Conservation (phyloP, 37 sponge, comb jelly and placozoan genomes). For the Amphimedon queenslandica region DNA sequence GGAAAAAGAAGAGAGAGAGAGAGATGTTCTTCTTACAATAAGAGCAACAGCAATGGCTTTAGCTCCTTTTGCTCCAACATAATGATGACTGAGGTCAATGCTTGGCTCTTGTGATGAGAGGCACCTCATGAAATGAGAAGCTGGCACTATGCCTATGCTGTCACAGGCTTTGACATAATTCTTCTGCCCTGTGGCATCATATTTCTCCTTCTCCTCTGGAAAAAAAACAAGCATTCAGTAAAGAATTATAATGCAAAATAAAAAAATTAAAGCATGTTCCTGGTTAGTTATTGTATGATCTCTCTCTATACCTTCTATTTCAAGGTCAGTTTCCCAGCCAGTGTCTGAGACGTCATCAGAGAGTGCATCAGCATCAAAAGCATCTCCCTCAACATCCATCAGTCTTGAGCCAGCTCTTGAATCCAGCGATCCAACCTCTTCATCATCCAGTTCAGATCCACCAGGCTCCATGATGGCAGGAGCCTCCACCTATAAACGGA, state of each 20-base stretch:
- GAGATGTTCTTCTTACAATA: slow-evolving; percentile 53
- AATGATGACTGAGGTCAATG: slow-evolving; percentile 84
- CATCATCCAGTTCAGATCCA: too few relatives aligned
- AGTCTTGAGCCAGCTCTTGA: not conserved
- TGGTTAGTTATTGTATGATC: too few relatives aligned
- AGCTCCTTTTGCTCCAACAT: slow-evolving; percentile 90
- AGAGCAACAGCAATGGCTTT: slow-evolving; percentile 89
- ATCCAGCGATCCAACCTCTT: not conserved
- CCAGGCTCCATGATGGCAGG: too few relatives aligned
- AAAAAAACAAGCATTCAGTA: not conserved
- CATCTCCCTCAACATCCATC: not conserved
- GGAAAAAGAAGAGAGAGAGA: not conserved
- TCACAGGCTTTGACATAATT: slow-evolving; percentile 77
- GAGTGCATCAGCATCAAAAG: not conserved
- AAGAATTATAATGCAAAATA: not conserved
- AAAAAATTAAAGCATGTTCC: too few relatives aligned
- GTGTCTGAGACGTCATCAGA: slow-evolving; percentile 63
- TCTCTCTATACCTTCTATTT: slow-evolving; percentile 67
- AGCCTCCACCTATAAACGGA: too few relatives aligned
- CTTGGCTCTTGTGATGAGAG: slow-evolving; percentile 35
- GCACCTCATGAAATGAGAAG: slow-evolving; percentile 67
- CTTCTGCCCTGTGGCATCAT: slow-evolving; percentile 82
- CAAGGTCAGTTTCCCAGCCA: slow-evolving; percentile 94
- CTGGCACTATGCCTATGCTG: slow-evolving; percentile 82
- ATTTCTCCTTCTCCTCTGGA: slow-evolving; percentile 86